These are phyloP conservation scores for Thalassoma bifasciatum DNA, from an alignment of 2,113 vertebrate genomes.

Conservation along the genomic window DNA sequence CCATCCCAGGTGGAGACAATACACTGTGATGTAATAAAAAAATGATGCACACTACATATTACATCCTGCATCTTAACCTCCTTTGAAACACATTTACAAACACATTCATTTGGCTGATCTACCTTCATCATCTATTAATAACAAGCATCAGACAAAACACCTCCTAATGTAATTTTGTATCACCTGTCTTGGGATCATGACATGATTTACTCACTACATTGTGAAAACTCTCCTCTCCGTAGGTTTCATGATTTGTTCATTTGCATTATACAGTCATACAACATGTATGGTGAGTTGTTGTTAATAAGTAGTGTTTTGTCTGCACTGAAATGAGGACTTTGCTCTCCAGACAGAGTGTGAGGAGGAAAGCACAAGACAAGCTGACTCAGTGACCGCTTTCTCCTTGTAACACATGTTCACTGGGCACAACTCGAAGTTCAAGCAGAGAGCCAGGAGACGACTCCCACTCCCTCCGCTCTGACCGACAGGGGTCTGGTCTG, in stretches of 20 bases:
- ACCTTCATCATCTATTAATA: conserved; percentile 25
- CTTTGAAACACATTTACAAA: conserved; percentile 42
- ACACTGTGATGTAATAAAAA: not conserved
- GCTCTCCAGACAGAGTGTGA: not conserved
- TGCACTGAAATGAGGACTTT: not conserved
- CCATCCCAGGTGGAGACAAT: not conserved
- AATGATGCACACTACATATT: not conserved
- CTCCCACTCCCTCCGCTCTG: conserved; percentile 7
- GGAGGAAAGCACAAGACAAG: conserved; percentile 1
- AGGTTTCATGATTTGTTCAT: not conserved
- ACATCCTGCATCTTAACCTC: not conserved
- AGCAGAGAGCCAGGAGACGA: conserved; percentile 12
- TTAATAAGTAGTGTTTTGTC: conserved; percentile 1
- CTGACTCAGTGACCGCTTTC: conserved; percentile 29
- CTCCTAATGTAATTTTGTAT: not conserved
- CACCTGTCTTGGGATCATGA: not conserved
- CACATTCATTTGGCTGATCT: conserved; percentile 41
- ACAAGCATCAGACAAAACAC: conserved; percentile 5
- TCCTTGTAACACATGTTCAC: conserved; percentile 63
- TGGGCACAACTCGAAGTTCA: conserved; percentile 20
- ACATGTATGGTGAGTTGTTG: not conserved
- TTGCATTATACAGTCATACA: not conserved
- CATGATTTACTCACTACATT: not conserved
- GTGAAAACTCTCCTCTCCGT: not conserved
- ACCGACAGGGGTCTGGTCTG: conserved; percentile 1